Percentiles rank a stretch among this genome's conserved stretches.
Evolutionary conservation across 1,140 invertebrate species (phyloP).

Genomic region (Coptotermes formosanus): DNA sequence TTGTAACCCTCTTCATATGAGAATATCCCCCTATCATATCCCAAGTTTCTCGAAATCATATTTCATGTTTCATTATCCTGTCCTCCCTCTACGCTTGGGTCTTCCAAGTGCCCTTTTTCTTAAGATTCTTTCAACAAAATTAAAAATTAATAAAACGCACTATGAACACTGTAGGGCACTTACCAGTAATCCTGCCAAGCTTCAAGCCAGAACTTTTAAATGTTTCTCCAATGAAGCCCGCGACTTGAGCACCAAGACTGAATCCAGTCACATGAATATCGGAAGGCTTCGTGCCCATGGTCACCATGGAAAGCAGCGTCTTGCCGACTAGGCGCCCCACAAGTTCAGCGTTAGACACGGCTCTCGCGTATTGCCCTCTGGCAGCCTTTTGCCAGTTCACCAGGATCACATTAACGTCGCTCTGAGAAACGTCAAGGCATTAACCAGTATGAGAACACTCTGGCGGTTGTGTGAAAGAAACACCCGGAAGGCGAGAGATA

Average conservation of each 20-base stretch:
- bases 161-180: not conserved
- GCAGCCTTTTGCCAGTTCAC: conserved; percentile 91
- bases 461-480: too few species aligned
- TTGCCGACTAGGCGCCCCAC: conserved; percentile 88
- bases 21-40: too few species aligned
- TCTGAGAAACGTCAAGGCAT: conserved; percentile 52
- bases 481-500: too few species aligned
- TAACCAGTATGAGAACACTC: too few species aligned
- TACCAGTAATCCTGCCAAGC: conserved; percentile 82
- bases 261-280: conserved; percentile 90
- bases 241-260: conserved; percentile 67
- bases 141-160: too few species aligned
- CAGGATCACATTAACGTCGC: conserved; percentile 85
- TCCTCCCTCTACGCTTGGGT: too few species aligned
- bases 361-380: conserved; percentile 89
- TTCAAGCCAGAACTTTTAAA: conserved; percentile 58
- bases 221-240: conserved; percentile 87
- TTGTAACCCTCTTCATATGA: too few species aligned
- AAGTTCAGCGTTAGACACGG: conserved; percentile 87
- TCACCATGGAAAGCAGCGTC: conserved; percentile 55
- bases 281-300: conserved; percentile 56
- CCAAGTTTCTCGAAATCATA: too few species aligned
- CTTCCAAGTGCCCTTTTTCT: too few species aligned
- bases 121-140: too few species aligned
- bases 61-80: too few species aligned